A percentile compares a stretch with the other conserved stretches of the same genome.
These are phyloP conservation scores for Myotis brandtii DNA, from an alignment of 2,113 vertebrate species.

Conservation along the genomic window DNA sequence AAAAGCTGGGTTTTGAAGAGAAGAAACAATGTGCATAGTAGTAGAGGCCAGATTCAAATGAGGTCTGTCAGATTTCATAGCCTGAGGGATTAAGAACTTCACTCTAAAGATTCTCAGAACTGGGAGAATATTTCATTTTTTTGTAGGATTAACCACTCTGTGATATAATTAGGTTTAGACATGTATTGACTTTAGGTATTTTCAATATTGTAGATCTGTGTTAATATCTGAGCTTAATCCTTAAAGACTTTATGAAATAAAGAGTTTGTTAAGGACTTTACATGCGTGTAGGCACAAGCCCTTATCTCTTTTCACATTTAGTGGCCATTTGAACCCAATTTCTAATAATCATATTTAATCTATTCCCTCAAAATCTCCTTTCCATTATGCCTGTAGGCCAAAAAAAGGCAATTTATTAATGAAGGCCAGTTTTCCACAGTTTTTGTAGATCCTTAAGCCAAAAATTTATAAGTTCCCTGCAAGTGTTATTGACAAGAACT, in stretches of 20 bases:
- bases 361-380: neutral
- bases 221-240: neutral
- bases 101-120: neutral
- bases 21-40: neutral
- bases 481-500: neutral
- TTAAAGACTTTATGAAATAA: neutral
- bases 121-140: neutral
- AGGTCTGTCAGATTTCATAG: neutral
- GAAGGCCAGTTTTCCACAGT: neutral
- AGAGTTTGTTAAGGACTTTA: neutral
- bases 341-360: neutral
- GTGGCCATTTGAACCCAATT: neutral
- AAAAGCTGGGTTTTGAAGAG: neutral
- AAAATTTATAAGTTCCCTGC: neutral
- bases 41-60: neutral
- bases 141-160: neutral
- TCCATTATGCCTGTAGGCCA: neutral
- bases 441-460: neutral
- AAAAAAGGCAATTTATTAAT: constrained; percentile 14
- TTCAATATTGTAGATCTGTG: neutral
- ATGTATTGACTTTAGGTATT: constrained; percentile 1
- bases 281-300: neutral
- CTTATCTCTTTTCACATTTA: neutral
- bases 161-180: constrained; percentile 17
- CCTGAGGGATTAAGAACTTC: neutral